phyloP scores from a whole-genome alignment of 2,797 vertebrate species.

The Threskiornis aethiopicus region DNA sequence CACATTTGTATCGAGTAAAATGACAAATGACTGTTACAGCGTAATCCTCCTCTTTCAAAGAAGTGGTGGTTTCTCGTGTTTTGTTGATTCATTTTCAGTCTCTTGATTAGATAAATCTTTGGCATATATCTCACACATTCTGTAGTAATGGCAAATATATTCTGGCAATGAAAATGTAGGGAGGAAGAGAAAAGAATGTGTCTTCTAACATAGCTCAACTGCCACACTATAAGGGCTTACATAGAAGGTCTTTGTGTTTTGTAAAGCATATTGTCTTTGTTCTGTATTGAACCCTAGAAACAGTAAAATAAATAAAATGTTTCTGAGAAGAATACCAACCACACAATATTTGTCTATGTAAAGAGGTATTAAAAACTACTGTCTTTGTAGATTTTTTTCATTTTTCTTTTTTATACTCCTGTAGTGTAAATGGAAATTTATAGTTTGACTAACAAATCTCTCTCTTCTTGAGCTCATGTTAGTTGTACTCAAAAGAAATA shows the following conservation, averaged over 20 bases:
- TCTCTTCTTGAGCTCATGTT: neutral
- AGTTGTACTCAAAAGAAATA: neutral
- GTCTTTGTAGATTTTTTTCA: neutral
- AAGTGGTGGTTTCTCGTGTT: neutral
- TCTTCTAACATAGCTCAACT: neutral
- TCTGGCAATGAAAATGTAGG: neutral
- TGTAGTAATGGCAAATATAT: neutral
- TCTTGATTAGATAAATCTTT: neutral
- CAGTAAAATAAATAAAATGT: neutral
- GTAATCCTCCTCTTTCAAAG: neutral
- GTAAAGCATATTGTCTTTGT: neutral
- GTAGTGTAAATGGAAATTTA: neutral
- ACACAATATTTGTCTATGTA: neutral
- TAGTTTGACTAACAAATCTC: neutral
- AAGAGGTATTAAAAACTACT: neutral
- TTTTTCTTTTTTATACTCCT: neutral
- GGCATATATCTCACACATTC: neutral
- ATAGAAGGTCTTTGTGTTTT: neutral
- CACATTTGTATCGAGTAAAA: neutral
- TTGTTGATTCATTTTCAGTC: neutral
- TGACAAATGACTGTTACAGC: neutral
- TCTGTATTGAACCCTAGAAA: neutral
- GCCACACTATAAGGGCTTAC: neutral
- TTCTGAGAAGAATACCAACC: neutral
- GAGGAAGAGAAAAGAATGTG: neutral